These are phyloP conservation scores for Lordiphosa clarofinis DNA, from an alignment of 1,140 invertebrate genomes.

Conservation along the genomic window DNA sequence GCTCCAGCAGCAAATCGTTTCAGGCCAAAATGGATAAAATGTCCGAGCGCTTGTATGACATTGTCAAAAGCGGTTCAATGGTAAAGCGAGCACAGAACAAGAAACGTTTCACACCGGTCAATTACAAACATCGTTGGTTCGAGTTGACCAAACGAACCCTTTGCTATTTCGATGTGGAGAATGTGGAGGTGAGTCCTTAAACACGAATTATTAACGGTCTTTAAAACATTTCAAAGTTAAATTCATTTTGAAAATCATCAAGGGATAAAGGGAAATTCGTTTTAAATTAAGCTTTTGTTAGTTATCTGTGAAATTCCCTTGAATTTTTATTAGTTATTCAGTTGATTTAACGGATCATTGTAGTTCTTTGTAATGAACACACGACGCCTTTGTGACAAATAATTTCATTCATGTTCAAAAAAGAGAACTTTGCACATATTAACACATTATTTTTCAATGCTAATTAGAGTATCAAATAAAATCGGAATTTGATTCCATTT, in stretches of 20 bases:
- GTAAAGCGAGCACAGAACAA: constrained; percentile 93
- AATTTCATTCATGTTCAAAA: no score
- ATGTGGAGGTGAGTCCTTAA: constrained; percentile 85
- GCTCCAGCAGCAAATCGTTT: constrained; percentile 70
- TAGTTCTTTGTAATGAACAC: no score
- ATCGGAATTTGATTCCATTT: no score
- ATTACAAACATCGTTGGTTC: constrained; percentile 92
- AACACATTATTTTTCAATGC: no score
- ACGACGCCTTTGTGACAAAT: no score
- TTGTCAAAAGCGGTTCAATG: constrained; percentile 86
- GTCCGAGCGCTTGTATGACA: constrained; percentile 68
- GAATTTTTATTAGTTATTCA: no score
- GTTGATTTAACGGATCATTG: no score
- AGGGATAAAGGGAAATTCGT: no score
- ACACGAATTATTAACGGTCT: background rate
- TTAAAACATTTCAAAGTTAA: background rate
- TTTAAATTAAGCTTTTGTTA: background rate
- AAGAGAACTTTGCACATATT: no score
- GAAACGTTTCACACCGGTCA: constrained; percentile 90
- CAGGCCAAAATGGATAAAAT: constrained; percentile 74
- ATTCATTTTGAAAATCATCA: background rate
- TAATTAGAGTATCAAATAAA: no score
- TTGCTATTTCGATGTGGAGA: constrained; percentile 89
- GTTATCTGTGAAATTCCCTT: no score
- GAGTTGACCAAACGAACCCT: constrained; percentile 87